A percentile compares a stretch with the other conserved stretches of the same genome.
These are phyloP conservation scores for Aricia artaxerxes DNA, from an alignment of 2,888 invertebrate genomes.

Conservation along the genomic window DNA sequence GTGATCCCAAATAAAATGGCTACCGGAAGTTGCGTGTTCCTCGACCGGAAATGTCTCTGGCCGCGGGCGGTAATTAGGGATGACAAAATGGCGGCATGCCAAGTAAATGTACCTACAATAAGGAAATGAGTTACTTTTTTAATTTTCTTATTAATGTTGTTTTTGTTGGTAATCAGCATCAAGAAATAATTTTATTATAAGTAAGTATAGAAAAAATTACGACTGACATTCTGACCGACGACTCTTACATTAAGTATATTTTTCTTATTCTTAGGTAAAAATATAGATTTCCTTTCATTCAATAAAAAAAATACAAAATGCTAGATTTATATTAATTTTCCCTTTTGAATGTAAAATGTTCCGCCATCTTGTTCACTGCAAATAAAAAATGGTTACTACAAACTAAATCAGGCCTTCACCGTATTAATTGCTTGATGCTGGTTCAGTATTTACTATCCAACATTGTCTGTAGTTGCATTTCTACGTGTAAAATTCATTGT, in stretches of 20 bases:
- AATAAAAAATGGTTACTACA: background rate
- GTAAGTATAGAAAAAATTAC: background rate
- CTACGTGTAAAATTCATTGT: background rate
- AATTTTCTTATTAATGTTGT: conserved; percentile 31
- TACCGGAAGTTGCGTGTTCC: conserved; percentile 35
- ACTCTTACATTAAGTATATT: background rate
- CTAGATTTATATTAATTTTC: background rate
- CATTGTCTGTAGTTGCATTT: background rate
- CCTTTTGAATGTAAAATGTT: background rate
- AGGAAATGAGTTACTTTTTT: conserved; percentile 47
- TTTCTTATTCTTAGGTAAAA: background rate
- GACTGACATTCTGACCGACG: background rate
- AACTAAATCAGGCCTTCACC: background rate
- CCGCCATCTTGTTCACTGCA: background rate
- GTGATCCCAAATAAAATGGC: conserved; percentile 41
- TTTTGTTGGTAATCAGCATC: conserved; percentile 39
- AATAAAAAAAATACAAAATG: background rate
- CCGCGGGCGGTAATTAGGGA: conserved; percentile 41
- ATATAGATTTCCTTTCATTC: background rate
- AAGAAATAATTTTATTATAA: conserved; percentile 22
- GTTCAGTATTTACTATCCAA: conserved; percentile 2
- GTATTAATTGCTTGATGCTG: conserved; percentile 5
- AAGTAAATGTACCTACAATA: conserved; percentile 48
- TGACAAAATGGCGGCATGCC: conserved; percentile 43
- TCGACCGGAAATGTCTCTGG: conserved; percentile 44